Conservation (phyloP, 1,140 invertebrate species). For the Calosoma granatense region DNA sequence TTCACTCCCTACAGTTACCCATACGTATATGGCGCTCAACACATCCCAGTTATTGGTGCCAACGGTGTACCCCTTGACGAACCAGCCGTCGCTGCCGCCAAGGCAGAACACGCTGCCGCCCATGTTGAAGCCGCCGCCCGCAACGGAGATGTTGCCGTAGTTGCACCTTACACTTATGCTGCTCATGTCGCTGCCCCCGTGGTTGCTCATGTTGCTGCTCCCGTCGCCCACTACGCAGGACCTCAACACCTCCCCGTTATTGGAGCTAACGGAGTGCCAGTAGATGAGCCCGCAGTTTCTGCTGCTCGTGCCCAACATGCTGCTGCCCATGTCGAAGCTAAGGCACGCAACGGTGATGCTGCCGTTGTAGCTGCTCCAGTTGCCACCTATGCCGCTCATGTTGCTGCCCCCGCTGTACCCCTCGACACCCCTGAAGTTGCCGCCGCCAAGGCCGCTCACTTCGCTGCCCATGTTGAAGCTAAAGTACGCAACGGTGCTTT, state of each 20-base stretch:
- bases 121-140: conserved; percentile 39
- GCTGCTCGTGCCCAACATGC: conserved; percentile 45
- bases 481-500: conserved; percentile 19
- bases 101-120: conserved; percentile 23
- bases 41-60: conserved; percentile 20
- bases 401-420: background rate
- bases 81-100: conserved; percentile 31
- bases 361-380: background rate
- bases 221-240: conserved; percentile 15
- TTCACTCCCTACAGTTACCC: conserved; percentile 38
- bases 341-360: conserved; percentile 30
- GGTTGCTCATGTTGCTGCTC: background rate
- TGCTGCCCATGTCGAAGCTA: conserved; percentile 42
- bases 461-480: conserved; percentile 41
- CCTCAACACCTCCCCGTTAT: conserved; percentile 25
- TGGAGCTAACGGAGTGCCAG: conserved; percentile 25
- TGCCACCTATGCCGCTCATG: conserved; percentile 9
- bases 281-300: conserved; percentile 19
- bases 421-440: conserved; percentile 48
- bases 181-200: background rate
- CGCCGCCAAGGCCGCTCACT: conserved; percentile 45
- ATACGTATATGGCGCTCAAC: conserved; percentile 15
- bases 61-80: conserved; percentile 34
- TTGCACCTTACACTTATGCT: conserved; percentile 8
- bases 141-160: conserved; percentile 21